Evolutionary conservation across 2,797 vertebrate genomes (phyloP), one percentile per base, ranked within the genome.

Genomic region (Pangasius djambal): DNA sequence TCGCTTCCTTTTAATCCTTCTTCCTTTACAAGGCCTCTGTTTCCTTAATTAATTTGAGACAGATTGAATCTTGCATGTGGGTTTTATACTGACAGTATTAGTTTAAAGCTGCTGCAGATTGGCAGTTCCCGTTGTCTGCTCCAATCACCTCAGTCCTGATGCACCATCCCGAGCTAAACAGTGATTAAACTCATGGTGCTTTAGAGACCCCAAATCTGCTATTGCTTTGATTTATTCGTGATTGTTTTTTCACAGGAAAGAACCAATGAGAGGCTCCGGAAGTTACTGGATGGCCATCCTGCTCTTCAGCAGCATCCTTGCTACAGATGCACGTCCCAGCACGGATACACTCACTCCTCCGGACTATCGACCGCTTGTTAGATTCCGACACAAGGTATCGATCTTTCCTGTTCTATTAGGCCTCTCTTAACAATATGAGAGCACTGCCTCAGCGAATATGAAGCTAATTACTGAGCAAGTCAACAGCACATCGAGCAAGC

Each of bases 321-420:
- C 93, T 79, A 91, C 94, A 87, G 95, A 97, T 0, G 97, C 96
- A 89, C 96, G 95, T 93, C 96, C 97, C 91, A 89, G 94, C 92
- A 96, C 96, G 92, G 97, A 97, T 94, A 96, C 90, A 93, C 95
- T 96, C 0, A 86, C 93, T 89, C 93, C 96, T 37, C 95, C 93
- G 70, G 93, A 94, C 75, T 97, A 97, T 94, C 97, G 96, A 89
- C 96, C 97, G 9, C 94, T 97, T 82, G 91, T 97, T 92, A 96
- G 97, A 94, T 96, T 99, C 93, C 96, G 98, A 86, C 98, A 99
- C 94, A 98, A 99, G 98, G 98, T 99, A 98, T 93, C 85, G 94
- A 94, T 93, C 85, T 77, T 91, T 94, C 83, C 88, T 85, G 89
- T 92, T 93, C 79, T 89, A 91, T 91, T 95, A 93, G 87, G 89